Evolutionary conservation across 2,888 invertebrate species (phyloP).

Genomic region (Nezara viridula): DNA sequence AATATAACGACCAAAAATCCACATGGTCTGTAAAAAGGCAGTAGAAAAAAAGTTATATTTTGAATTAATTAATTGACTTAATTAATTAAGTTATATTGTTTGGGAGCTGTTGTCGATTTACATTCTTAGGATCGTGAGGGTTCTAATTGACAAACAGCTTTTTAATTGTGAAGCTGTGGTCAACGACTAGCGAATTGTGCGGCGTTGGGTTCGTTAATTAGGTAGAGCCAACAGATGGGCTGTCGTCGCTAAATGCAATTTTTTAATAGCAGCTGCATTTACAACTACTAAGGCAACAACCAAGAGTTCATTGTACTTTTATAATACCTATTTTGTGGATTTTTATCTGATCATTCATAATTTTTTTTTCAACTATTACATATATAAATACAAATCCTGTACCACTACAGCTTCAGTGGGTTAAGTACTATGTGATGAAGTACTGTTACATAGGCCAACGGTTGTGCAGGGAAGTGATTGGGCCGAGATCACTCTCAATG

Average conservation of each 20-base stretch:
- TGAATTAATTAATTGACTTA: too few species aligned
- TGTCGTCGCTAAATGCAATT: background rate
- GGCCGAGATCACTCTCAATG: too few species aligned
- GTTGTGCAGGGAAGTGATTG: too few species aligned
- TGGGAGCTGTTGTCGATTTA: background rate
- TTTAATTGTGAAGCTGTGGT: background rate
- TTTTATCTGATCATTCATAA: too few species aligned
- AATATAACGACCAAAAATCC: too few species aligned
- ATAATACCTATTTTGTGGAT: background rate
- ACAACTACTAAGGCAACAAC: background rate
- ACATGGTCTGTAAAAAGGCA: too few species aligned
- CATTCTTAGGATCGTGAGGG: background rate
- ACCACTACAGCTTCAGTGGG: too few species aligned
- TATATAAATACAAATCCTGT: too few species aligned
- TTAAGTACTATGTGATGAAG: too few species aligned
- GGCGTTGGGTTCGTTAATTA: background rate
- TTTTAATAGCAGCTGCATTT: background rate
- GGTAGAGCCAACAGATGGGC: background rate
- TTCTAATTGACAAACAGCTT: background rate
- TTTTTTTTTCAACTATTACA: too few species aligned
- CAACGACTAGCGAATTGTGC: background rate
- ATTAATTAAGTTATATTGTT: background rate
- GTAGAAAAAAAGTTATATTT: too few species aligned
- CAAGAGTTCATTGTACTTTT: background rate
- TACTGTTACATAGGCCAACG: too few species aligned